These are phyloP conservation scores for Cantharis flavilabris DNA, from an alignment of 2,888 invertebrate genomes.

Conservation along the genomic window DNA sequence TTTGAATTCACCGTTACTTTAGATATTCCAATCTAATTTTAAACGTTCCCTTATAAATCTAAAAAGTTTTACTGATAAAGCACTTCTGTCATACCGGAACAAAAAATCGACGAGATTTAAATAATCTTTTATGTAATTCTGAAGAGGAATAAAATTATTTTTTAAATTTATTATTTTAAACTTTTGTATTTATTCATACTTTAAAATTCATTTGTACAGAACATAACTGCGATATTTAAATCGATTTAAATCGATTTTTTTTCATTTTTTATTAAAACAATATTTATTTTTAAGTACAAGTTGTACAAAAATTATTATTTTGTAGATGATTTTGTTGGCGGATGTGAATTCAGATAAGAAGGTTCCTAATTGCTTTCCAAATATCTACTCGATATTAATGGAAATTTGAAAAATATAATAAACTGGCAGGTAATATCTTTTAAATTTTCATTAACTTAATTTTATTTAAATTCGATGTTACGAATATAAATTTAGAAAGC, in stretches of 20 bases:
- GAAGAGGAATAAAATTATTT: not conserved
- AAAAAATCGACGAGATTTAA: slow-evolving; percentile 8
- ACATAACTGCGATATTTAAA: not conserved
- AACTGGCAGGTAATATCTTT: not conserved
- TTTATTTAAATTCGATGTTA: not conserved
- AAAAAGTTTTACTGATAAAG: slow-evolving; percentile 11
- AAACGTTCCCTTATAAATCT: slow-evolving; percentile 7
- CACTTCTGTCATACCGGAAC: slow-evolving; percentile 10
- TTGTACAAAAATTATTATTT: no score
- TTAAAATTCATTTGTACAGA: not conserved
- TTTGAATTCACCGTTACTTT: slow-evolving; percentile 1
- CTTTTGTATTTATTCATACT: not conserved
- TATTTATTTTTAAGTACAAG: no score
- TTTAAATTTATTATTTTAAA: not conserved
- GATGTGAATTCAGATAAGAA: not conserved
- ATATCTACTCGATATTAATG: not conserved
- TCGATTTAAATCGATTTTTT: not conserved
- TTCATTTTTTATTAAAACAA: no score
- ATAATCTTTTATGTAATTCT: not conserved
- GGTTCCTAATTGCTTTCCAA: not conserved
- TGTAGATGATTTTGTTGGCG: not conserved
- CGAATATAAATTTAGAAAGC: not conserved
- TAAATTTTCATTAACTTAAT: not conserved
- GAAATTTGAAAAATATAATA: not conserved
- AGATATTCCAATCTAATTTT: slow-evolving; percentile 12